phyloP scores from a whole-genome alignment of 2,888 invertebrate genomes.

The Mythimna impura region DNA sequence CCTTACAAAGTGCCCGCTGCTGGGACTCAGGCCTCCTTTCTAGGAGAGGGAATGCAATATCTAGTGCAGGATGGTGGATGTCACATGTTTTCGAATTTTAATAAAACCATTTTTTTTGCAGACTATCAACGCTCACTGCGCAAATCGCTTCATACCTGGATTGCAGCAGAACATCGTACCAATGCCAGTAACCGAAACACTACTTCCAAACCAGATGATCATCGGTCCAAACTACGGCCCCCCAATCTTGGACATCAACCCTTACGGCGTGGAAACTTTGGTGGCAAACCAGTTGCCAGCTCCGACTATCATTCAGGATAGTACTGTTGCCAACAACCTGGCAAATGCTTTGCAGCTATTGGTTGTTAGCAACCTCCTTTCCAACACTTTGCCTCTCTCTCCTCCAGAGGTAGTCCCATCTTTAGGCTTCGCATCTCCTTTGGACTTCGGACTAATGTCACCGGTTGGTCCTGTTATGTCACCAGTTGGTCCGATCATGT shows the following conservation, averaged over 20 bases:
- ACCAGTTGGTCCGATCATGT: slow-evolving; percentile 11
- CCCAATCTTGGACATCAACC: slow-evolving; percentile 49
- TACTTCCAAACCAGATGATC: slow-evolving; percentile 69
- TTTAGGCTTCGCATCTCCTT: slow-evolving; percentile 32
- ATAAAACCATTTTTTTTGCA: slow-evolving; percentile 61
- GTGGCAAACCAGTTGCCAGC: slow-evolving; percentile 65
- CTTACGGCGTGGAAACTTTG: slow-evolving; percentile 64
- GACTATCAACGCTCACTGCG: slow-evolving; percentile 72
- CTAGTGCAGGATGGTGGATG: too few species aligned
- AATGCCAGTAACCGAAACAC: slow-evolving; percentile 60
- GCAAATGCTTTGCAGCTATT: slow-evolving; percentile 83
- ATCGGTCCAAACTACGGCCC: slow-evolving; percentile 60
- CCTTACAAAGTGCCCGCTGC: too few species aligned
- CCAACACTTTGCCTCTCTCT: slow-evolving; percentile 77
- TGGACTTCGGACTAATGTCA: slow-evolving; percentile 60
- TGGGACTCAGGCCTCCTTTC: too few species aligned
- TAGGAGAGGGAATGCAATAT: too few species aligned
- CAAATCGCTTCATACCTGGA: slow-evolving; percentile 72
- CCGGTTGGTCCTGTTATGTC: slow-evolving; percentile 37
- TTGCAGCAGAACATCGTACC: slow-evolving; percentile 63
- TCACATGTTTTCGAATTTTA: not conserved
- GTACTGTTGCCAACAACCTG: slow-evolving; percentile 81
- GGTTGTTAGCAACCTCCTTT: slow-evolving; percentile 81
- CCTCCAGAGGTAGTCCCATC: slow-evolving; percentile 64
- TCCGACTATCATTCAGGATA: slow-evolving; percentile 79